Percentiles rank a stretch among this genome's conserved stretches.
Conservation (phyloP, 2,888 invertebrate species). For the Drosophila paracracens region DNA sequence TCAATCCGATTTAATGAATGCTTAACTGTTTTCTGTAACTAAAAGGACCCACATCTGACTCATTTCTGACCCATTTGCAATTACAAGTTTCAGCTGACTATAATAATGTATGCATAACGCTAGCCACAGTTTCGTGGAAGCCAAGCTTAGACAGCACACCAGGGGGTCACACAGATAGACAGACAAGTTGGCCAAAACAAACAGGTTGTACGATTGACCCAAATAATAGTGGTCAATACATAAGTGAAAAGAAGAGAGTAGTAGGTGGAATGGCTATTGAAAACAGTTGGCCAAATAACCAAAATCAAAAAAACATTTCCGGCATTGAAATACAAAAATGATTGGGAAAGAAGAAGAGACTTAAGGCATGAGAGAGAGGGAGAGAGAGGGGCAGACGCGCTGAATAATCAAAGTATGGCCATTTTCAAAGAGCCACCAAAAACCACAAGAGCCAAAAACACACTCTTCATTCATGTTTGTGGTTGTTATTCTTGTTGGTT, state of each 20-base stretch:
- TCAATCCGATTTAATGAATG: neutral
- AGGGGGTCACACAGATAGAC: neutral
- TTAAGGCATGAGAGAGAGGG: neutral
- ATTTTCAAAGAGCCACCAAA: constrained; percentile 10
- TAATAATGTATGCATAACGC: neutral
- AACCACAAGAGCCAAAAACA: constrained; percentile 3
- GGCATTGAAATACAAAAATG: constrained; percentile 48
- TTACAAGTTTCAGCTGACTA: neutral
- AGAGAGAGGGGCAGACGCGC: constrained; percentile 2
- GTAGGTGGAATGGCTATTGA: neutral
- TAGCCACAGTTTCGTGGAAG: neutral
- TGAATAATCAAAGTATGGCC: constrained; percentile 40
- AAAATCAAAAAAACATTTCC: constrained; percentile 56
- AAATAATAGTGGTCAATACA: constrained; percentile 25
- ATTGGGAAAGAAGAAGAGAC: neutral
- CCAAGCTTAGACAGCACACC: neutral
- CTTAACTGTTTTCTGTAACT: neutral
- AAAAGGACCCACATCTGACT: neutral
- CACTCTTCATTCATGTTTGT: constrained; percentile 9
- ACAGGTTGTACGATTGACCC: constrained; percentile 31
- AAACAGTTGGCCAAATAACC: constrained; percentile 45
- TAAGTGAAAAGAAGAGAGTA: neutral
- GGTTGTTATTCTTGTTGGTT: constrained; percentile 14
- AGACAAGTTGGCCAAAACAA: constrained; percentile 17
- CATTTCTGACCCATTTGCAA: constrained; percentile 1